phyloP scores from a whole-genome alignment of 2,797 vertebrate genomes.

The Miopithecus talapoin region DNA sequence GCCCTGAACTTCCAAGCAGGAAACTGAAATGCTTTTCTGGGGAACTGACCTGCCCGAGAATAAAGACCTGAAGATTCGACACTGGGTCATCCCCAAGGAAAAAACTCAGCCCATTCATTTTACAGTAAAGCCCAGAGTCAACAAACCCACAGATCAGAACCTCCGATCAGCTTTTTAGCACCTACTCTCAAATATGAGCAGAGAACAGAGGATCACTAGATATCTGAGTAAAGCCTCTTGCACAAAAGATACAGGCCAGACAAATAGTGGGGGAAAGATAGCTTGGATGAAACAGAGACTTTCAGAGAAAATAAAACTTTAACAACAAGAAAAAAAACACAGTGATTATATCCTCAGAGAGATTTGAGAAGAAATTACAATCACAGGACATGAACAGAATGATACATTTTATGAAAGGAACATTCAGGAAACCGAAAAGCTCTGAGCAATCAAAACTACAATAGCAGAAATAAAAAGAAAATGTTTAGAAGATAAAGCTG shows the following conservation, averaged over 20 bases:
- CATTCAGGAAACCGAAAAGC: not conserved
- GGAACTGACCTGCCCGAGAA: not conserved
- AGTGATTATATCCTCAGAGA: not conserved
- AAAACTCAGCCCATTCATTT: not conserved
- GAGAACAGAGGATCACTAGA: not conserved
- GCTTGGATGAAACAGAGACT: conserved; percentile 11
- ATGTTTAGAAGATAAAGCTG: conserved; percentile 2
- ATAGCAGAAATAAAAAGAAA: not conserved
- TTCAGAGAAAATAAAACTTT: conserved; percentile 7
- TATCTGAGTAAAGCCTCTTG: not conserved
- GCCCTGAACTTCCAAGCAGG: not conserved
- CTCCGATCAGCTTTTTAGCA: not conserved
- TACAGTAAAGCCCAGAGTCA: not conserved
- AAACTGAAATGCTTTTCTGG: not conserved
- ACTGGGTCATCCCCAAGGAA: not conserved
- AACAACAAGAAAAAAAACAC: not conserved
- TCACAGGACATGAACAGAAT: not conserved
- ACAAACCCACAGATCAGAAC: not conserved
- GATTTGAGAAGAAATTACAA: conserved; percentile 17
- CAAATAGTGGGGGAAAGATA: not conserved
- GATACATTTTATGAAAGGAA: conserved; percentile 13
- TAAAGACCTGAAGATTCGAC: not conserved
- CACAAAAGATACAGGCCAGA: not conserved
- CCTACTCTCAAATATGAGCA: not conserved
- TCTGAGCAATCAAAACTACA: conserved; percentile 9